Conservation (phyloP, 2,113 vertebrate species). For the Myiagra hebetior region DNA sequence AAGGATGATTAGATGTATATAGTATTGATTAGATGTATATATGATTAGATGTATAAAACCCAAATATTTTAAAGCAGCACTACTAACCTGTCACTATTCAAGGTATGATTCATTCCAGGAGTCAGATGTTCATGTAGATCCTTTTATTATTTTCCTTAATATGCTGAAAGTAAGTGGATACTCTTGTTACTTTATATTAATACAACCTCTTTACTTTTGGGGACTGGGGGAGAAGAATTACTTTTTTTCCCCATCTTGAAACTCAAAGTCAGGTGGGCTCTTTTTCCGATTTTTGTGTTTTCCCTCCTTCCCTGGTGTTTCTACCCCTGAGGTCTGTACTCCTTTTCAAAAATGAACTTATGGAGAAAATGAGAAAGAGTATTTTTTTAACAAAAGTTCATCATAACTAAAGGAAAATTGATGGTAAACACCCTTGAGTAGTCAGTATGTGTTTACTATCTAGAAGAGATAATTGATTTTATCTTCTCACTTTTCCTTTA, state of each 20-base stretch:
- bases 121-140: neutral
- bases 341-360: neutral
- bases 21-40: neutral
- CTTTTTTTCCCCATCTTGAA: neutral
- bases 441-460: neutral
- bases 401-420: neutral
- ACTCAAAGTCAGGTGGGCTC: rapidly evolving
- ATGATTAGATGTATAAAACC: neutral
- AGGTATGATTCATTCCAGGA: neutral
- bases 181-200: neutral
- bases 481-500: neutral
- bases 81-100: neutral
- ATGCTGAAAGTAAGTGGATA: neutral
- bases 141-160: neutral
- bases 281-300: neutral
- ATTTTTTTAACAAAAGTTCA: neutral
- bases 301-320: neutral
- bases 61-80: neutral
- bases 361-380: neutral
- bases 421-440: neutral
- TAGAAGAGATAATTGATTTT: neutral
- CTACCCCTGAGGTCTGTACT: neutral
- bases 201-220: neutral
- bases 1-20: neutral
- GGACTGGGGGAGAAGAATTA: neutral